These are phyloP conservation scores for Apodemia duryi DNA, from an alignment of 2,888 invertebrate genomes.

Conservation along the genomic window DNA sequence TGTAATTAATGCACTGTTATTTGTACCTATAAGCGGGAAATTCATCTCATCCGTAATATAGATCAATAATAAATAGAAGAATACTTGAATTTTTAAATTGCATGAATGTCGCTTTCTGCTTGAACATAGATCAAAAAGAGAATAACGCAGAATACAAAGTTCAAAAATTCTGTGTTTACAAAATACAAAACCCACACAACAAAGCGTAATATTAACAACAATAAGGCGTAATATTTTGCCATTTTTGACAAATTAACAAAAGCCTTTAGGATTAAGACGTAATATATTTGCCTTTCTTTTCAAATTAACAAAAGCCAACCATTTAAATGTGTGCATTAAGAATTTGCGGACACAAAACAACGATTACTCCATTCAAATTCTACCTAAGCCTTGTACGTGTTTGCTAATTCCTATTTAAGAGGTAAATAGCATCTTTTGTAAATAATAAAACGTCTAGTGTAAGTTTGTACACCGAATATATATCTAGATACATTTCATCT, in stretches of 20 bases:
- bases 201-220: neutral
- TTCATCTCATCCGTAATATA: neutral
- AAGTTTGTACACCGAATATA: constrained; percentile 31
- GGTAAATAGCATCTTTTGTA: constrained; percentile 16
- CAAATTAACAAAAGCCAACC: neutral
- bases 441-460: constrained; percentile 18
- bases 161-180: neutral
- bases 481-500: constrained; percentile 32
- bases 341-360: constrained; percentile 6
- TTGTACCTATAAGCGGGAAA: neutral
- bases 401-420: constrained; percentile 11
- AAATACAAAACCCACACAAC: neutral
- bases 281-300: neutral
- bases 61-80: neutral
- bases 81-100: neutral
- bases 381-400: constrained; percentile 14
- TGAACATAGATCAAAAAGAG: neutral
- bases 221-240: neutral
- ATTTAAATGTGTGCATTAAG: neutral
- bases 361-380: neutral
- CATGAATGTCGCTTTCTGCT: neutral
- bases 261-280: neutral
- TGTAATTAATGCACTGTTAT: too few relatives aligned
- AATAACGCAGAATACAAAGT: neutral
- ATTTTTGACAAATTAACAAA: neutral